Conservation (phyloP, 2,888 invertebrate species). For the Metellina segmentata region DNA sequence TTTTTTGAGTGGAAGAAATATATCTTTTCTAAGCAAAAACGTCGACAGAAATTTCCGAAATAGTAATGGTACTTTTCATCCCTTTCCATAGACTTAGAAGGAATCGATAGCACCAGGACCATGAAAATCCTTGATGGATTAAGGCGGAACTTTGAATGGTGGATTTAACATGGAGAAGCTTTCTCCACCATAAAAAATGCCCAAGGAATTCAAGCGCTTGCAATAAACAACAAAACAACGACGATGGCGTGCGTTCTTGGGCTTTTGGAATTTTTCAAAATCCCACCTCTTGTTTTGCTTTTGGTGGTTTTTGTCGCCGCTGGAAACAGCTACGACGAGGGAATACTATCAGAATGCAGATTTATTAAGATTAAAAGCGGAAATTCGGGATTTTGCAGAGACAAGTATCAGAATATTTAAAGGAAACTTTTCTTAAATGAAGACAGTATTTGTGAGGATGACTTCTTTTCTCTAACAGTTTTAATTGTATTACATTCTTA, state of each 20-base stretch:
- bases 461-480: neutral
- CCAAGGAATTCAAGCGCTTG: neutral
- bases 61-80: too few relatives aligned
- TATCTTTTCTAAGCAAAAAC: too few relatives aligned
- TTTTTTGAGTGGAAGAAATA: too few relatives aligned
- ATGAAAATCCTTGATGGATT: neutral
- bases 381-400: neutral
- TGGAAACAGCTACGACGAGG: neutral
- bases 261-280: neutral
- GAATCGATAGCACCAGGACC: neutral
- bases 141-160: neutral
- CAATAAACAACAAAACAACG: neutral
- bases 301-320: neutral
- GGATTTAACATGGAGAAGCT: neutral
- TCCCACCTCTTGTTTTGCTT: neutral
- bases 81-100: neutral
- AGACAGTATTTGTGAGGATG: neutral
- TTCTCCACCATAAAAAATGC: neutral
- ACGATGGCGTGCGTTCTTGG: neutral
- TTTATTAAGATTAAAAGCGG: neutral
- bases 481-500: neutral
- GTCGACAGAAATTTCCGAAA: too few relatives aligned
- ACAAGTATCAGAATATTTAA: neutral
- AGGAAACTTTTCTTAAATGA: neutral
- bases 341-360: neutral